Evolutionary conservation across 2,888 invertebrate species (phyloP).

Genomic region (Steinernema carpocapsae): DNA sequence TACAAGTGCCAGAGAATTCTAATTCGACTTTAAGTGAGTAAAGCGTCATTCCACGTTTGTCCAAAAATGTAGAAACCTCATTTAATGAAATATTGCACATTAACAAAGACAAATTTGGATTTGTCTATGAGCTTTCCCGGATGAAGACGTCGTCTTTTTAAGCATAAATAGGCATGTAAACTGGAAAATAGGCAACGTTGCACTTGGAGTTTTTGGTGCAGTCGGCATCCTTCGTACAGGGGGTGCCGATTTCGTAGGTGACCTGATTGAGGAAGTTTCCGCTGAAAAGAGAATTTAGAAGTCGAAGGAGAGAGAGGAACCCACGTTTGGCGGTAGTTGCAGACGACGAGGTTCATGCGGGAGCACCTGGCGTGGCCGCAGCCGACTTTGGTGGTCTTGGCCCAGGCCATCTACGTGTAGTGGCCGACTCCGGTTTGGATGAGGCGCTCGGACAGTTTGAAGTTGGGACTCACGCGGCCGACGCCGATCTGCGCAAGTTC

Average conservation of each 20-base stretch:
- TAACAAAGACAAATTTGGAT: too few relatives aligned
- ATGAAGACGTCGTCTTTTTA: too few relatives aligned
- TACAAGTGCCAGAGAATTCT: too few relatives aligned
- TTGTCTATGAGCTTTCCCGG: too few relatives aligned
- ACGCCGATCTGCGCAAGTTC: constrained; percentile 51
- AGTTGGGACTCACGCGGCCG: constrained; percentile 35
- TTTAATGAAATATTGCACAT: too few relatives aligned
- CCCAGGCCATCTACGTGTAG: constrained; percentile 55
- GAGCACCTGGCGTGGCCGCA: constrained; percentile 46
- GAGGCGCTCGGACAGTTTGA: constrained; percentile 35
- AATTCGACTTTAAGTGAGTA: too few relatives aligned
- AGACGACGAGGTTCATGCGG: constrained; percentile 45
- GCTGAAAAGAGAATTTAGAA: constrained; percentile 38
- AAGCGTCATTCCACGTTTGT: too few relatives aligned
- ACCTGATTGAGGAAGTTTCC: constrained; percentile 46
- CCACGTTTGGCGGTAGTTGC: constrained; percentile 47
- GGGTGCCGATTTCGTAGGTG: constrained; percentile 45
- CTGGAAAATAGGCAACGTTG: too few relatives aligned
- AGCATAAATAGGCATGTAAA: too few relatives aligned
- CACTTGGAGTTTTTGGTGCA: constrained; percentile 44
- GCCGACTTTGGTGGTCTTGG: constrained; percentile 45
- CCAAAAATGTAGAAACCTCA: too few relatives aligned
- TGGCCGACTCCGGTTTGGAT: constrained; percentile 46
- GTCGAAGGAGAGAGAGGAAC: neutral
- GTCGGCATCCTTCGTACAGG: constrained; percentile 43